A percentile compares a stretch with the other conserved stretches of the same genome.
These are phyloP conservation scores for Odontophorus gujanensis DNA, from an alignment of 2,113 vertebrate species.

Conservation along the genomic window DNA sequence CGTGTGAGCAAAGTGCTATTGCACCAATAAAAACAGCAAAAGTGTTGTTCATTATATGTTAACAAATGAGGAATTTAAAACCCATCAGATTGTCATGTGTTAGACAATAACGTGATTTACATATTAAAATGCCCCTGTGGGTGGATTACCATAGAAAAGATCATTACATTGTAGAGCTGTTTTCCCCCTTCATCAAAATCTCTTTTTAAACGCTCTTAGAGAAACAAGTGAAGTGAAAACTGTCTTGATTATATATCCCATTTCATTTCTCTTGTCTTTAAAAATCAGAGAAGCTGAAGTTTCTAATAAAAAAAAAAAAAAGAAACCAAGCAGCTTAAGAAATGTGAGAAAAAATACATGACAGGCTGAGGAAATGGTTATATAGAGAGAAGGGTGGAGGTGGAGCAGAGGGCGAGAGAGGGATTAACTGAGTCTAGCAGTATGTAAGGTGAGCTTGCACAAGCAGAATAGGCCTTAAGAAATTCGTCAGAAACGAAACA, in stretches of 20 bases:
- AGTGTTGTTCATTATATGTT: slow-evolving; percentile 44
- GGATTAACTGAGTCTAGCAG: neutral
- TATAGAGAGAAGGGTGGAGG: neutral
- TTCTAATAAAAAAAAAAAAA: slow-evolving; percentile 20
- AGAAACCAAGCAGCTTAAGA: neutral
- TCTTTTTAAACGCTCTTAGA: slow-evolving; percentile 46
- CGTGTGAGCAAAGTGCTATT: slow-evolving; percentile 9
- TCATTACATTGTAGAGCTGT: slow-evolving; percentile 33
- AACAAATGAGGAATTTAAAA: slow-evolving; percentile 61
- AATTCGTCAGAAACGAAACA: slow-evolving; percentile 14
- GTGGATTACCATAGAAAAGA: slow-evolving; percentile 54
- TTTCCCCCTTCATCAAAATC: slow-evolving; percentile 56
- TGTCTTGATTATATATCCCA: slow-evolving; percentile 70
- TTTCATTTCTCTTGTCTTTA: slow-evolving; percentile 56
- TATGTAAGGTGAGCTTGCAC: slow-evolving; percentile 8
- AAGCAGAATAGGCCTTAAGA: slow-evolving; percentile 10
- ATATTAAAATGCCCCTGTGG: slow-evolving; percentile 56
- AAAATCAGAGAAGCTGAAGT: slow-evolving; percentile 68
- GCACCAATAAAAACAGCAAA: slow-evolving; percentile 40
- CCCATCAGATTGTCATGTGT: slow-evolving; percentile 35
- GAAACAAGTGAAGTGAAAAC: slow-evolving; percentile 66
- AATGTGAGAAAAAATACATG: slow-evolving; percentile 33
- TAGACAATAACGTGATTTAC: slow-evolving; percentile 58
- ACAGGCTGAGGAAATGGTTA: slow-evolving; percentile 2
- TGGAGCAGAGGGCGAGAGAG: neutral